Evolutionary conservation across 2,888 invertebrate species (phyloP).

Genomic region (Callyntrura guangdongensis): DNA sequence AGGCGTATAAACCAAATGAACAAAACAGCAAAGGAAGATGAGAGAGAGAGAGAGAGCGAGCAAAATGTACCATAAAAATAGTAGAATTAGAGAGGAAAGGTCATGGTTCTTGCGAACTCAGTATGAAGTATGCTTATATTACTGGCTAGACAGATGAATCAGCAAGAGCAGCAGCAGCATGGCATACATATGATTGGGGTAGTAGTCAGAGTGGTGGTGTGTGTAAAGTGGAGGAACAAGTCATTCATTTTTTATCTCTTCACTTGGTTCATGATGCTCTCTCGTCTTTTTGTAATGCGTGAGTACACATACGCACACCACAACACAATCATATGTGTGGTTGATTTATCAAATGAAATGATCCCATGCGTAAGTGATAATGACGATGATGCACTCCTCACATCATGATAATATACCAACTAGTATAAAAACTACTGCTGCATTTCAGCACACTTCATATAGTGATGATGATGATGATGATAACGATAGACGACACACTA

Average conservation of each 20-base stretch:
- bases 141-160: constrained; percentile 64
- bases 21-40: not conserved
- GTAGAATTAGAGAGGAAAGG: constrained; percentile 73
- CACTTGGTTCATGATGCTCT: not conserved
- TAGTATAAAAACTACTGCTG: not conserved
- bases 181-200: not conserved
- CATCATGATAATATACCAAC: no score
- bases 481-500: not conserved
- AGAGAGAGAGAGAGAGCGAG: constrained; percentile 16
- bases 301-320: not conserved
- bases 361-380: no score
- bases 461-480: no score
- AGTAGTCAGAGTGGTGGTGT: no score
- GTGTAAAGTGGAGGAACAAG: no score
- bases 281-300: constrained; percentile 23
- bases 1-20: not conserved
- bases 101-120: constrained; percentile 73
- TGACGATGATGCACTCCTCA: no score
- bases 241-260: not conserved
- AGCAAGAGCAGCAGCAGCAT: constrained; percentile 29
- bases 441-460: not conserved
- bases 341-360: not conserved
- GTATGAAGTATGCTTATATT: not conserved
- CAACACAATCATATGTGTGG: not conserved
- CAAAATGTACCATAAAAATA: constrained; percentile 11